Base-by-base conservation (phyloP, 1,140 invertebrate genomes). In the Papilio helenus region DNA sequence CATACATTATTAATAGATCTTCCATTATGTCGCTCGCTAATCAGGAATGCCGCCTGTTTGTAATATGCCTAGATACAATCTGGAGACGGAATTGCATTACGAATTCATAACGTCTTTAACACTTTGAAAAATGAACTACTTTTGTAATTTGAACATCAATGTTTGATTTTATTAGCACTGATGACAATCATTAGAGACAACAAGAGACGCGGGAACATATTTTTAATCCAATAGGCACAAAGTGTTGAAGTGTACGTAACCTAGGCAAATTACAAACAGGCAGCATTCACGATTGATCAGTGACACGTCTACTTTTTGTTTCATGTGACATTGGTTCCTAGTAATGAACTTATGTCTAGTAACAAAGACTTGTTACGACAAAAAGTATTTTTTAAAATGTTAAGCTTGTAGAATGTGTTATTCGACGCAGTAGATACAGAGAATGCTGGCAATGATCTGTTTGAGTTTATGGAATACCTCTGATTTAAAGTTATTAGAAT, bases 1-100 rank as follows among this genome's bases (percentile, higher is more conserved):
- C 39, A 49, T 74, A n/a, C 72, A 74, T 51, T 74, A 74, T 74
- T 74, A 74, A 74, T 49, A 74, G n/a, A 72, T 72, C 20, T 49
- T 74, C 10, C 12, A 74, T 23, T 23, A 44, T 74, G 39, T 26
- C 8, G n/a, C 51, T 9, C 4, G 9, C 2, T 8, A 7, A n/a
- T 55, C 7, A 2, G 18, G 18, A 55, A 55, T 55, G n/a, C 51
- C 51, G 51, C 18, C n/a, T 8, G 51, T 55, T 55, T 55, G 51
- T n/a, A 20, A 55, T 55, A n/a, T 55, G 7, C 51, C 51, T 20
- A 20, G n/a, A 18, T 4, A n/a, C 16, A 20, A 5, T 20, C 8
- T 20, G n/a, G 18, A 55, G n/a, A 10, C n/a, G 4, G 7, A n/a
- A 55, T 55, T 55, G 51, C 1, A 49, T 18, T 9, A n/a, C 7